A percentile compares a stretch with the other conserved stretches of the same genome.
Conservation (phyloP, 2,888 invertebrate species). For the Orthosia gothica region DNA sequence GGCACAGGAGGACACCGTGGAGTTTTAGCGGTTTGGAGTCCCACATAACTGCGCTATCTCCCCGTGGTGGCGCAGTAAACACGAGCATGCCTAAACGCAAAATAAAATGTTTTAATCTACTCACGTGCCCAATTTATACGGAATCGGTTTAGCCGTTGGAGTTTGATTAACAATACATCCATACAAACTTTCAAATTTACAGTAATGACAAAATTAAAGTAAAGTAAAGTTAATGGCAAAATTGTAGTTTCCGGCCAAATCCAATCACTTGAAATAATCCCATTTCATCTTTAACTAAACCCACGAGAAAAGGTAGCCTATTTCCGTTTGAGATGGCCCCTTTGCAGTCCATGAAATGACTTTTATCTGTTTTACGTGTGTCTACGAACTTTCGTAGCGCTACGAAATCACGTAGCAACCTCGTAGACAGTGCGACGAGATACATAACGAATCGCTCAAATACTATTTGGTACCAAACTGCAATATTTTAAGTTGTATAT, state of each 20-base stretch:
- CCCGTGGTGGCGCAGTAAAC: too few species aligned
- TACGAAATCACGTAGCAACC: conserved; percentile 47
- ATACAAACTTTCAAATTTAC: too few species aligned
- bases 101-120: too few species aligned
- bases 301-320: not conserved
- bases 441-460: conserved; percentile 11
- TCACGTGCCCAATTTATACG: too few species aligned
- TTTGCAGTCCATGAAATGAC: not conserved
- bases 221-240: too few species aligned
- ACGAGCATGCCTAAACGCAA: too few species aligned
- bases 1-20: too few species aligned
- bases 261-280: not conserved
- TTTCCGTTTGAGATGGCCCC: not conserved
- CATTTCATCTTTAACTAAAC: not conserved
- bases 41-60: too few species aligned
- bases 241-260: not conserved
- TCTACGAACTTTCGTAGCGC: conserved; percentile 27
- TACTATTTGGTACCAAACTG: conserved; percentile 3
- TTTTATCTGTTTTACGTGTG: not conserved
- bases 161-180: too few species aligned
- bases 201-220: too few species aligned
- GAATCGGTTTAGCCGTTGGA: too few species aligned
- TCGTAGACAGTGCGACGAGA: conserved; percentile 25
- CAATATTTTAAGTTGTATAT: conserved; percentile 18
- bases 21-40: too few species aligned